Percentiles rank a stretch among this genome's conserved stretches.
phyloP scores from a whole-genome alignment of 2,888 invertebrate genomes.

The Sicus ferrugineus region DNA sequence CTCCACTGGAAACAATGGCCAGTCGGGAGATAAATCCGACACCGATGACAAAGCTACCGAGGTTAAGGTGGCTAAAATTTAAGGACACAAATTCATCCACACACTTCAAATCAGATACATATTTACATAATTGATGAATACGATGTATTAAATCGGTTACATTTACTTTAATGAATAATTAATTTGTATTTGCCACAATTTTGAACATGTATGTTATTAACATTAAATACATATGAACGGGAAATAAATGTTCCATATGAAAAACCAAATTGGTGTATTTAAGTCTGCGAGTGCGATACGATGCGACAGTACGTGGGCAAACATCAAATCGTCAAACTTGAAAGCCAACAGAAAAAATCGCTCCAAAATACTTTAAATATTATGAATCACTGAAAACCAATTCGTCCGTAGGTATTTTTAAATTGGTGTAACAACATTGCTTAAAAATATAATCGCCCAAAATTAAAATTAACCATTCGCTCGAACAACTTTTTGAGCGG shows the following conservation, averaged over 20 bases:
- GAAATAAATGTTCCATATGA: not conserved
- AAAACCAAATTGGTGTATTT: no score
- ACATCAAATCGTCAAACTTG: no score
- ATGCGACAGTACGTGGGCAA: no score
- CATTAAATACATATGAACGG: not conserved
- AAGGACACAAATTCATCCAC: not conserved
- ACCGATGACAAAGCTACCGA: slow-evolving; percentile 39
- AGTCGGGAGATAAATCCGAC: slow-evolving; percentile 46
- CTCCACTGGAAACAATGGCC: slow-evolving; percentile 72
- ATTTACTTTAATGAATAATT: not conserved
- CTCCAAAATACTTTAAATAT: no score
- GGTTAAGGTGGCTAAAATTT: slow-evolving; percentile 11
- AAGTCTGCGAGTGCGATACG: no score
- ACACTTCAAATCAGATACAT: not conserved
- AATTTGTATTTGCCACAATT: slow-evolving; percentile 13
- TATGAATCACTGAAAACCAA: no score
- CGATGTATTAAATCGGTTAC: not conserved
- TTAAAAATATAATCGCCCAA: no score
- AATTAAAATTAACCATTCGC: no score
- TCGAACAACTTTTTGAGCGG: no score
- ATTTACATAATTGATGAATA: not conserved
- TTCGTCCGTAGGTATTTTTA: no score
- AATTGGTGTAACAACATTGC: no score
- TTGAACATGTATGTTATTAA: slow-evolving; percentile 1
- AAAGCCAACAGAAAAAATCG: no score